Conservation (phyloP, 1,140 invertebrate genomes). For the Ladona fulva region DNA sequence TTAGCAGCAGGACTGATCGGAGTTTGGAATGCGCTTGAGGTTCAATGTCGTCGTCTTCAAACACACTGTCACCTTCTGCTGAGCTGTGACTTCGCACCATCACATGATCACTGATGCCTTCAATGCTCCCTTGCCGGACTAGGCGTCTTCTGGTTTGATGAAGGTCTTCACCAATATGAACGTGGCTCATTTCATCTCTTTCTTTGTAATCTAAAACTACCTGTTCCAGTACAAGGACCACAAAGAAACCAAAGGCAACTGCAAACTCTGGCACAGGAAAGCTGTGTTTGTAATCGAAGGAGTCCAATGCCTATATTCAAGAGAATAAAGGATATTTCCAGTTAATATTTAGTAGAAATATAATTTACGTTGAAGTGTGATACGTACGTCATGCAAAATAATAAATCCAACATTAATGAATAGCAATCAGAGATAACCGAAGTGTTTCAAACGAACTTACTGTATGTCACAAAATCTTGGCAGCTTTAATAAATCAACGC, state of each 20-base stretch:
- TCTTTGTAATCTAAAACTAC: conserved; percentile 40
- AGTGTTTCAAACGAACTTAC: no score
- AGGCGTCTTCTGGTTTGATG: neutral
- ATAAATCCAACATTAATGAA: no score
- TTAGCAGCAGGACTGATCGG: conserved; percentile 38
- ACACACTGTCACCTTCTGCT: neutral
- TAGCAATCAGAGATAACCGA: no score
- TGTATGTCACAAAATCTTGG: no score
- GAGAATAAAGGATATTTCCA: no score
- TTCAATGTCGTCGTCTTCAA: conserved; percentile 15
- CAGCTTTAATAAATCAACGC: no score
- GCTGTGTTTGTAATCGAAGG: conserved; percentile 20
- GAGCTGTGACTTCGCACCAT: conserved; percentile 17
- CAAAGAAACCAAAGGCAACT: conserved; percentile 46
- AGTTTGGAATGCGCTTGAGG: conserved; percentile 33
- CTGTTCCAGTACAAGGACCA: conserved; percentile 50
- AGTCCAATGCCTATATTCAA: conserved; percentile 18
- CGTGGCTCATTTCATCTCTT: conserved; percentile 15
- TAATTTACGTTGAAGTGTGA: no score
- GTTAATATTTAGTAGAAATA: no score
- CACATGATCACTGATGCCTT: conserved; percentile 21
- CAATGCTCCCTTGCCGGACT: conserved; percentile 13
- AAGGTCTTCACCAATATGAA: neutral
- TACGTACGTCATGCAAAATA: no score
- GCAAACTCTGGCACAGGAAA: conserved; percentile 49